phyloP scores from a whole-genome alignment of 2,888 invertebrate genomes.

The Isotomurus palustris region DNA sequence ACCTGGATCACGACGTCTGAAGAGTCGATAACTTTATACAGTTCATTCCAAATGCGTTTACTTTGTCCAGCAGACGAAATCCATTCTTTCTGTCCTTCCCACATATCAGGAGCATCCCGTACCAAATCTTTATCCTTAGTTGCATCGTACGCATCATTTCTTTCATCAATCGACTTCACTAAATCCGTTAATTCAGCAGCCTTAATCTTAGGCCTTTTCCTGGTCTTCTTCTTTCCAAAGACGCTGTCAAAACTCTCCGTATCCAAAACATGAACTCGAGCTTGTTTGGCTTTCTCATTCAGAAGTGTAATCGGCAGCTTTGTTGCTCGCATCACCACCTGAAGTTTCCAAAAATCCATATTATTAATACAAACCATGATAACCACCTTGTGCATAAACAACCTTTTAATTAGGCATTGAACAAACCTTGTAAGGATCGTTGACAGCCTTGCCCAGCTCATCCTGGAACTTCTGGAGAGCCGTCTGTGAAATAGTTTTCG shows the following conservation, averaged over 20 bases:
- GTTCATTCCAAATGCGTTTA: conserved; percentile 95
- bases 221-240: conserved; percentile 88
- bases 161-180: conserved; percentile 66
- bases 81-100: conserved; percentile 81
- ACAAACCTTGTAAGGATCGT: conserved; percentile 80
- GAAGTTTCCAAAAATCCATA: conserved; percentile 25
- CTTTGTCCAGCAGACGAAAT: conserved; percentile 94
- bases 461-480: conserved; percentile 85
- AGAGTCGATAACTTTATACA: conserved; percentile 98
- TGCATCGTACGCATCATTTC: conserved; percentile 68
- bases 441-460: conserved; percentile 88
- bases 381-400: neutral
- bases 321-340: conserved; percentile 92
- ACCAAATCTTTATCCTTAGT: conserved; percentile 76
- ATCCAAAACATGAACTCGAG: conserved; percentile 88
- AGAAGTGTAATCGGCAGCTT: conserved; percentile 88
- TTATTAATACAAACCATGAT: neutral
- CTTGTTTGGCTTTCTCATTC: conserved; percentile 84
- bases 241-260: conserved; percentile 91
- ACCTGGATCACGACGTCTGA: conserved; percentile 89
- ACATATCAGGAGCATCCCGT: conserved; percentile 68
- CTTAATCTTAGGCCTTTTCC: conserved; percentile 77
- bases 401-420: neutral
- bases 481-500: conserved; percentile 89
- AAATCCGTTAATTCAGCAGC: conserved; percentile 71